Evolutionary conservation across 1,140 invertebrate species (phyloP).

Genomic region (Elymnias hypermnestra): DNA sequence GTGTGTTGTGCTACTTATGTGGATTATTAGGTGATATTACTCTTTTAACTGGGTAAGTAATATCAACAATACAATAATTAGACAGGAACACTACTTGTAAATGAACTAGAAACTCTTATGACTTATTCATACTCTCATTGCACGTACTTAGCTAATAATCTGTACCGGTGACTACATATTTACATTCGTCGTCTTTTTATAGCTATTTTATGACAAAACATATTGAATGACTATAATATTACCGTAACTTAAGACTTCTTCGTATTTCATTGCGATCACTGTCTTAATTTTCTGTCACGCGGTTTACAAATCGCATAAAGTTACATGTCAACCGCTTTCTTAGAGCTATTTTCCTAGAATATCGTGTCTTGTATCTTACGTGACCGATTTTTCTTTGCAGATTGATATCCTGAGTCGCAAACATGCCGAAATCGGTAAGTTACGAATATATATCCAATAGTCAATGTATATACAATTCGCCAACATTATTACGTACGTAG

Average conservation of each 20-base stretch:
- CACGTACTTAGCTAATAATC: constrained; percentile 11
- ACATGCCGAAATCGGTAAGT: constrained; percentile 74
- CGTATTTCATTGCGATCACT: constrained; percentile 21
- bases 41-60: constrained; percentile 68
- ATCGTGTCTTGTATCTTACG: constrained; percentile 14
- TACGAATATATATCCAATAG: not conserved
- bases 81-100: not conserved
- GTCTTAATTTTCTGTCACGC: constrained; percentile 49
- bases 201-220: constrained; percentile 44
- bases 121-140: constrained; percentile 1
- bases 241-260: constrained; percentile 8
- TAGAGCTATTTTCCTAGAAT: constrained; percentile 24
- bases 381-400: constrained; percentile 46
- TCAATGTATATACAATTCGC: constrained; percentile 1
- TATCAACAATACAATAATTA: not conserved
- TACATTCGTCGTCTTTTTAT: constrained; percentile 37
- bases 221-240: constrained; percentile 9
- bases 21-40: constrained; percentile 74
- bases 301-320: constrained; percentile 12
- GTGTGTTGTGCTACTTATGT: constrained; percentile 75
- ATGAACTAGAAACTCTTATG: not conserved
- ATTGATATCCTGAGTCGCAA: constrained; percentile 64
- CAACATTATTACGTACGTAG: constrained; percentile 6
- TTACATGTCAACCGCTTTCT: constrained; percentile 29
- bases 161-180: constrained; percentile 54